Base-by-base conservation (phyloP, 2,113 vertebrate species). In the Brachirus orientalis region DNA sequence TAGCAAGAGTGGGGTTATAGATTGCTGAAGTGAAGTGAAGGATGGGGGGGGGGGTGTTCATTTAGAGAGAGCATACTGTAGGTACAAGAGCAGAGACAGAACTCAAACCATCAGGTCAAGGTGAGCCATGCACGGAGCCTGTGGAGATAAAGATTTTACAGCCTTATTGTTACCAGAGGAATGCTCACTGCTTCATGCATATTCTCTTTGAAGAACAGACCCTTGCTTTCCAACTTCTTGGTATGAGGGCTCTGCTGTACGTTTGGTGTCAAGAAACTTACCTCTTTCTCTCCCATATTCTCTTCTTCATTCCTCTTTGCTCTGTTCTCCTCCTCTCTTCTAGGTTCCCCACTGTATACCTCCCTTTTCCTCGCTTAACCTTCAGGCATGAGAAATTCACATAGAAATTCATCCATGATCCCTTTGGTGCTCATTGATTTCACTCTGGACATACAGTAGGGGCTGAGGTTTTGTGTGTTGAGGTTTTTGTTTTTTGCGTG, bases 81-180 rank as follows among this genome's bases (percentile, higher is more conserved):
- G 50, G 56, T 70, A 80, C 56, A 14, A 79, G 82, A 80, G 72
- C 65, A 80, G 53, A 83, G 75, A 69, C 53, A 56, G 76, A 68
- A 57, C 70, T 90, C 77, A 81, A 84, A 74, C 77, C 87, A 87
- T 52, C 77, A 65, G 84, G 86, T 80, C 84, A 88, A 84, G 86
- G 83, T 86, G 79, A 87, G 81, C 75, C 64, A 44, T 69, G 77
- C 84, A 75, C 37, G 80, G 8, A 70, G 80, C 86, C 84, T 81
- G 86, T 88, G 83, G 86, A 89, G 87, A 87, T 89, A 72, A 80
- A 86, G 80, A 84, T 88, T 90, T 87, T 83, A 83, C 77, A 84
- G 43, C 70, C 79, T 51, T 68, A 89, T 90, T 84, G 84, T 88
- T 90, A 78, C 74, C 75, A 75, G 78, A 83, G 79, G 69, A 40